Base-by-base conservation (phyloP, 2,113 vertebrate genomes). In the Erinaceus europaeus region DNA sequence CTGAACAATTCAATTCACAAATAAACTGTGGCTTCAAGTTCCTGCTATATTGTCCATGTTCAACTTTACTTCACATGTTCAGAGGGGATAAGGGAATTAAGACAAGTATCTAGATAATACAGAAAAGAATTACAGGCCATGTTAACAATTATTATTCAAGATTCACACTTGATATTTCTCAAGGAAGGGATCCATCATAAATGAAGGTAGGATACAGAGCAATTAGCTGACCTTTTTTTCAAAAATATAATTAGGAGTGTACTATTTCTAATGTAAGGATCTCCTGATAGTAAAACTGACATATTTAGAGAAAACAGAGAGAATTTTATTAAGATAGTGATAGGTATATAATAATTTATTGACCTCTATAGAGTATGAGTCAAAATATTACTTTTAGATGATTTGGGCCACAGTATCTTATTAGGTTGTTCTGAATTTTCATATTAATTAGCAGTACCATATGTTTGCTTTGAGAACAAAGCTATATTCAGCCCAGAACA, bases 41-140 rank as follows among this genome's bases (percentile, higher is more conserved):
- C 38, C 69, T 61, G 44, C 14, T 6, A 81, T 88, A 59, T 83
- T 91, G 79, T 83, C 55, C 76, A 48, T 27, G 18, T n/a, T 90
- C 52, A 82, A 69, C 21, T 91, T 79, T 61, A 38, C 86, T 61
- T 36, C 5, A 68, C 72, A 38, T 83, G 86, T 67, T 91, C 12
- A 48, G 4, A 44, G 55, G 13, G 50, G 27, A 79, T 79, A 80
- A 78, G 52, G 29, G 38, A 79, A 90, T 90, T 90, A 92, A 88
- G 50, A 83, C 83, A 83, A 68, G 65, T 79, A 90, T 76, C 48
- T 76, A 20, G 40, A 83, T 72, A 92, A 83, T 86, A 86, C 34
- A 68, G 32, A 62, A 91, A 85, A 90, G 62, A 94, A 85, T 88
- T 79, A 68, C 12, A 90, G 48, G 18, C 72, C 55, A 68, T 84